Conservation (phyloP, 2,888 invertebrate species). For the Alitta virens region DNA sequence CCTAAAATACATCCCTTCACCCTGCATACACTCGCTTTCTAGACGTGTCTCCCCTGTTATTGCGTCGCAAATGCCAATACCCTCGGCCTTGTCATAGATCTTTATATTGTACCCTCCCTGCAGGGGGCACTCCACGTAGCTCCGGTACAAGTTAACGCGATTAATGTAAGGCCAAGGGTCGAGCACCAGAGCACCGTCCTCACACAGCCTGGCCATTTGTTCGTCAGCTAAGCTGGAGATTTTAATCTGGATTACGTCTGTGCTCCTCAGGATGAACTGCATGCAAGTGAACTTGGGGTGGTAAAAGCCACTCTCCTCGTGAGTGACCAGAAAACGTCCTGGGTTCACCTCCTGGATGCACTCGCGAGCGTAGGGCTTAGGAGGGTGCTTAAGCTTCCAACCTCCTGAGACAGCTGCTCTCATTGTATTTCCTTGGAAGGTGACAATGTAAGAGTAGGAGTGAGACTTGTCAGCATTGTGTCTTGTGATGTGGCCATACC, state of each 20-base stretch:
- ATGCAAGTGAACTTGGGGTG: constrained; percentile 37
- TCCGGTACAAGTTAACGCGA: constrained; percentile 12
- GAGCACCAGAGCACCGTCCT: constrained; percentile 34
- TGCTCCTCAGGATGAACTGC: constrained; percentile 40
- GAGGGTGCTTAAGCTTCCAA: neutral
- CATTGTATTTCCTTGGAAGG: constrained; percentile 7
- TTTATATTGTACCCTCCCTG: constrained; percentile 15
- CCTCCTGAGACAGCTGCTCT: constrained; percentile 1
- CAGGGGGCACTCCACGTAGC: constrained; percentile 12
- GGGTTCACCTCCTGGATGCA: constrained; percentile 32
- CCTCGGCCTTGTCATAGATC: constrained; percentile 7
- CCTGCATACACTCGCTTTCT: constrained; percentile 19
- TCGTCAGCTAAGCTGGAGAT: constrained; percentile 26
- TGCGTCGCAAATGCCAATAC: constrained; percentile 8
- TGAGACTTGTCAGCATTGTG: constrained; percentile 4
- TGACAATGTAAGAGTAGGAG: constrained; percentile 13
- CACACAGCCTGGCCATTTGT: constrained; percentile 27
- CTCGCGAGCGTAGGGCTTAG: constrained; percentile 9
- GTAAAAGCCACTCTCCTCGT: constrained; percentile 19
- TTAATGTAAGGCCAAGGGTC: constrained; percentile 42
- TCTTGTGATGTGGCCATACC: constrained; percentile 11
- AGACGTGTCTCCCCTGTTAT: constrained; percentile 16
- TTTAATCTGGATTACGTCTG: constrained; percentile 41
- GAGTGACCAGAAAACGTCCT: constrained; percentile 36
- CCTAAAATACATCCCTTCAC: constrained; percentile 19